Evolutionary conservation across 2,113 vertebrate genomes (phyloP).

Genomic region (Semnornis frantzii): DNA sequence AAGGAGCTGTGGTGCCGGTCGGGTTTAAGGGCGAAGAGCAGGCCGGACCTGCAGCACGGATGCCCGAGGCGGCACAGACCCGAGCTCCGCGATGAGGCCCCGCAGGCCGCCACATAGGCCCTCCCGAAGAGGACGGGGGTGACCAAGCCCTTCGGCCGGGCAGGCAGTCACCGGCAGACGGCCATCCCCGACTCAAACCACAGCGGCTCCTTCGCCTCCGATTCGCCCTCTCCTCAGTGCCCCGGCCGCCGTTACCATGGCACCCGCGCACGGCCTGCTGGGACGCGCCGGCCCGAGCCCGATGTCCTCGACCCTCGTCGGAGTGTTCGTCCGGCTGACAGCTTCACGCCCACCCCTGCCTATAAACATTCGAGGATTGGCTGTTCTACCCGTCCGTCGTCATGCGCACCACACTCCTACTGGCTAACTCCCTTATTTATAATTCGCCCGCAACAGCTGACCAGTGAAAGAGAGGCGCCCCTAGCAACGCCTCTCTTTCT

Average conservation of each 20-base stretch:
- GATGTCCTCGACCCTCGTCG: too few species aligned
- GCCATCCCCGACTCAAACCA: background rate
- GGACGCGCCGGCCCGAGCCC: fast-evolving
- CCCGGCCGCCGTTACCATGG: background rate
- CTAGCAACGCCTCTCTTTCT: slow-evolving; percentile 1
- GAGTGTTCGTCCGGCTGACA: background rate
- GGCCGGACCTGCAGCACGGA: background rate
- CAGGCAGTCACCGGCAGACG: background rate
- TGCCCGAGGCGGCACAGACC: background rate
- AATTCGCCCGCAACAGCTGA: background rate
- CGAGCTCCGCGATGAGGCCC: too few species aligned
- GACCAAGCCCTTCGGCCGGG: background rate
- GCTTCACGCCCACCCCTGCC: background rate
- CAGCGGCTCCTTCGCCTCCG: background rate
- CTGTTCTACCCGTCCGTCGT: fast-evolving
- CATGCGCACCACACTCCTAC: fast-evolving
- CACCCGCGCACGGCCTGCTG: background rate
- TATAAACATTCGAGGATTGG: background rate
- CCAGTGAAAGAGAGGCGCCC: slow-evolving; percentile 35
- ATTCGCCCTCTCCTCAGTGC: background rate
- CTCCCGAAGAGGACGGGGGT: too few species aligned
- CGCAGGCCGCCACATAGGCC: background rate
- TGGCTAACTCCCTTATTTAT: background rate
- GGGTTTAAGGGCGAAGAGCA: too few species aligned
- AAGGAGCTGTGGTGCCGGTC: background rate